Percentiles rank a stretch among this genome's conserved stretches.
Evolutionary conservation across 2,888 invertebrate genomes (phyloP).

Genomic region (Euproctis similis): DNA sequence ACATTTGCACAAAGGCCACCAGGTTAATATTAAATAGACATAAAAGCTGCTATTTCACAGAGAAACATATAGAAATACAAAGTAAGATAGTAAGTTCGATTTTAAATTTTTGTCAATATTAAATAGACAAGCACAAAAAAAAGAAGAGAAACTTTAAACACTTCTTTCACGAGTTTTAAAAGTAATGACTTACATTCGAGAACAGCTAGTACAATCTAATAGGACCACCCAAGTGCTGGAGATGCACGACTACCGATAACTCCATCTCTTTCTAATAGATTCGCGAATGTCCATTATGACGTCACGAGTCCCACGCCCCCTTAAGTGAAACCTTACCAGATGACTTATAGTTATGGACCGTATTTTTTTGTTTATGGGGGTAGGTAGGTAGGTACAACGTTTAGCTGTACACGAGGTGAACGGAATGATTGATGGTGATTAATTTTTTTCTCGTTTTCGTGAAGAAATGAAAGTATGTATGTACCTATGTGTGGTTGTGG

Average conservation of each 20-base stretch:
- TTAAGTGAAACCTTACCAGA: constrained; percentile 26
- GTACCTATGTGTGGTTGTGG: no score
- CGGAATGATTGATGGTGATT: constrained; percentile 24
- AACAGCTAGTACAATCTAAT: constrained; percentile 14
- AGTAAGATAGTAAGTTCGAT: no score
- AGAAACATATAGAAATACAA: no score
- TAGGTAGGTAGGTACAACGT: no score
- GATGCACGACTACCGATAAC: constrained; percentile 50
- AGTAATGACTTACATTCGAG: no score
- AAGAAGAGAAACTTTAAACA: no score
- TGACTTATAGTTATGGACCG: constrained; percentile 29
- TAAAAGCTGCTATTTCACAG: no score
- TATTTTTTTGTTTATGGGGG: constrained; percentile 2
- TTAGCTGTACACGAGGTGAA: constrained; percentile 22
- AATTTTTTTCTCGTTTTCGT: constrained; percentile 21
- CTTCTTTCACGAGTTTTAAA: no score
- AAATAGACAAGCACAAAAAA: no score
- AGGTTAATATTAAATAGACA: no score
- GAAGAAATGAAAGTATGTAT: constrained; percentile 19
- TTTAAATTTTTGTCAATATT: no score
- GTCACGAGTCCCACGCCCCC: constrained; percentile 35
- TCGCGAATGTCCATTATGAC: constrained; percentile 41
- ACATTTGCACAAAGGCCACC: no score
- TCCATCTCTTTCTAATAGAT: constrained; percentile 36
- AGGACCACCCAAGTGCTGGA: constrained; percentile 39